A percentile compares a stretch with the other conserved stretches of the same genome.
Conservation (phyloP, 2,797 vertebrate genomes). For the Dendrocincla fuliginosa region DNA sequence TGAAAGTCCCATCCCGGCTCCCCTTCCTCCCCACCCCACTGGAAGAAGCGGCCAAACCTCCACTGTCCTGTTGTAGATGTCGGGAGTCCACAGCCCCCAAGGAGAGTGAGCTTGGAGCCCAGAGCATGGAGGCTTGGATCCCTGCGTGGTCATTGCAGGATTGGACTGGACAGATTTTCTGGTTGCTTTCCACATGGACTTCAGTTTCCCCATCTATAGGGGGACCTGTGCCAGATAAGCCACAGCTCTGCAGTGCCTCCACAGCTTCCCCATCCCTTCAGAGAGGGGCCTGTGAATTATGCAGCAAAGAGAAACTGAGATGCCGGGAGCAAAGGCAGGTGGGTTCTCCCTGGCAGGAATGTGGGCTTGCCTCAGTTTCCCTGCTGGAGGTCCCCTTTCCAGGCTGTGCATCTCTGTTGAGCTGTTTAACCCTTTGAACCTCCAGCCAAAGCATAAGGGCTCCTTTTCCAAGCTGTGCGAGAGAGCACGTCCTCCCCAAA, state of each 20-base stretch:
- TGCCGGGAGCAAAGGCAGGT: background rate
- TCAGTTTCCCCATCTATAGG: background rate
- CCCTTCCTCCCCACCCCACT: background rate
- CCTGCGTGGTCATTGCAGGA: background rate
- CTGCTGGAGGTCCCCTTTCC: background rate
- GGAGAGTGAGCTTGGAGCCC: background rate
- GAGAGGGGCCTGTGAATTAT: rapidly evolving
- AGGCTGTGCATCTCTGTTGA: background rate
- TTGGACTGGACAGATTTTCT: background rate
- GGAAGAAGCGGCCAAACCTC: background rate
- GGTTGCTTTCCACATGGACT: rapidly evolving
- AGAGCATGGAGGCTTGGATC: background rate
- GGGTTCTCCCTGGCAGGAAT: background rate
- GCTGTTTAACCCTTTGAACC: background rate
- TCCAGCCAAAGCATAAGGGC: background rate
- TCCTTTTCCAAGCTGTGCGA: background rate
- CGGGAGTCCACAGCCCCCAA: rapidly evolving
- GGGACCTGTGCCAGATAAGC: background rate
- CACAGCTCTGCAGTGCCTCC: rapidly evolving
- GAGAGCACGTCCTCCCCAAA: rapidly evolving
- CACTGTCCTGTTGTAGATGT: background rate
- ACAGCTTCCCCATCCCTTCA: background rate
- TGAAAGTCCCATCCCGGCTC: slow-evolving; percentile 17
- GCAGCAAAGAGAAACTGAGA: background rate
- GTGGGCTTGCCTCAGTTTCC: background rate